These are phyloP conservation scores for Bubo blakistoni DNA, from an alignment of 2,113 vertebrate species.

Conservation along the genomic window DNA sequence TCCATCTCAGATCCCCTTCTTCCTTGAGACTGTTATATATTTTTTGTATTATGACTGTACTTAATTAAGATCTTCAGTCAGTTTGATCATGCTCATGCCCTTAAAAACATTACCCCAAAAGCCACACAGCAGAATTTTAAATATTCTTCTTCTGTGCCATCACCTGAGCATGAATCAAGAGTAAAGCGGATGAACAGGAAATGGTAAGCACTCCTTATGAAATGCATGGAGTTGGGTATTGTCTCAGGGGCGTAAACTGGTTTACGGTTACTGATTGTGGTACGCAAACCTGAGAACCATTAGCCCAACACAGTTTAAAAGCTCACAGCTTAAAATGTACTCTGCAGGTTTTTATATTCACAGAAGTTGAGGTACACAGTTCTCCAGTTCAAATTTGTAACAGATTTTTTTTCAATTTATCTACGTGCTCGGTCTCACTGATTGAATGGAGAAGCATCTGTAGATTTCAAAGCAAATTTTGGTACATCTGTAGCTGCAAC, in stretches of 20 bases:
- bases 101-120: background rate
- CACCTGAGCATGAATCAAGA: background rate
- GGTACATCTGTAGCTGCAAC: constrained; percentile 3
- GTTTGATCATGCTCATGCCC: background rate
- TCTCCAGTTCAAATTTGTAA: background rate
- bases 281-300: background rate
- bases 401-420: background rate
- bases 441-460: background rate
- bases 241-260: background rate
- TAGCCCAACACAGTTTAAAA: background rate
- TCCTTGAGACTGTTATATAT: background rate
- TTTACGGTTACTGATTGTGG: background rate
- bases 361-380: background rate
- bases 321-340: background rate
- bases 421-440: background rate
- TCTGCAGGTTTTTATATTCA: background rate
- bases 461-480: constrained; percentile 27
- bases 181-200: background rate
- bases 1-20: background rate
- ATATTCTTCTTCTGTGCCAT: background rate
- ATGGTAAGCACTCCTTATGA: background rate
- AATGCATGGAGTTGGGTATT: background rate
- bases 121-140: background rate
- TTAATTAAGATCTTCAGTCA: background rate
- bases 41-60: background rate